Evolutionary conservation across 2,888 invertebrate species (phyloP).

Genomic region (Polydrusus cervinus): DNA sequence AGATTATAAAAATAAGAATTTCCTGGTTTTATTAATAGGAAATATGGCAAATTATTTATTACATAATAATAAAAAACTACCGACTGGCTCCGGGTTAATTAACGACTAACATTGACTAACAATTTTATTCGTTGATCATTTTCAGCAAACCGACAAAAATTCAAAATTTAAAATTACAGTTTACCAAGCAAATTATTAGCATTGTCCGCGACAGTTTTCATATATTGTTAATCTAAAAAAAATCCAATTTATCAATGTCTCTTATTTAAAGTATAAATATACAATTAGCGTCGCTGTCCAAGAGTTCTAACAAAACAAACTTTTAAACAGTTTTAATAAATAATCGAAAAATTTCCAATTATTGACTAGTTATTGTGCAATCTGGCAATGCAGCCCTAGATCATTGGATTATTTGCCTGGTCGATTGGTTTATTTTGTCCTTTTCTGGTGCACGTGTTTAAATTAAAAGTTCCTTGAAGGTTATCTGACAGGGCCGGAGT

Average conservation of each 20-base stretch:
- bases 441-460: constrained; percentile 17
- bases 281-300: not conserved
- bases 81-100: not conserved
- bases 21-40: not conserved
- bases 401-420: constrained; percentile 23
- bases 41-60: constrained; percentile 8
- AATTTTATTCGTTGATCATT: not conserved
- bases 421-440: constrained; percentile 27
- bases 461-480: not conserved
- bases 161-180: constrained; percentile 2
- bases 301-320: too few species aligned
- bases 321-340: too few species aligned
- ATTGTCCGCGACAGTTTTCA: too few species aligned
- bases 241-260: not conserved
- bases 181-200: not conserved
- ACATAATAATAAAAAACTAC: not conserved
- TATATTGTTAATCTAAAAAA: too few species aligned
- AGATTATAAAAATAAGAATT: not conserved
- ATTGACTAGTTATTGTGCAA: not conserved
- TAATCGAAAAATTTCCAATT: not conserved
- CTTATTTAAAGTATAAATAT: not conserved
- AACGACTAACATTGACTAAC: not conserved
- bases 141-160: not conserved
- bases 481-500: constrained; percentile 9
- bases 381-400: constrained; percentile 19